Percentiles rank a stretch among this genome's conserved stretches.
phyloP scores from a whole-genome alignment of 2,797 vertebrate species.

The Micropoecilia bifurca region DNA sequence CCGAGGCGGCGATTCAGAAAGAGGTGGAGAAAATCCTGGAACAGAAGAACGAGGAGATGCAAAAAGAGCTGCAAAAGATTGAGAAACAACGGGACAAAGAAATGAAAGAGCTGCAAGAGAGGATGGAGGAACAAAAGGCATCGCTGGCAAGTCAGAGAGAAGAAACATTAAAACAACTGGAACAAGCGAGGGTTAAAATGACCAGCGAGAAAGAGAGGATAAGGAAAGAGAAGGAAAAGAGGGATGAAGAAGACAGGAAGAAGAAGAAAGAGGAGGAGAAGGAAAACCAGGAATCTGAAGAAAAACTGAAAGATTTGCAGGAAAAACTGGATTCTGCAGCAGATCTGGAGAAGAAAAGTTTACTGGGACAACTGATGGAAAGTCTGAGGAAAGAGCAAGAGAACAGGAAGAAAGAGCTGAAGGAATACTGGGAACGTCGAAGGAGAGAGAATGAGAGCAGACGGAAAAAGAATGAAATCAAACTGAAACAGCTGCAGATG shows the following conservation, averaged over 20 bases:
- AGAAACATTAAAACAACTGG: background rate
- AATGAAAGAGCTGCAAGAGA: background rate
- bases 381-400: constrained; percentile 1
- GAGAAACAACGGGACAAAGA: constrained; percentile 8
- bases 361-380: constrained; percentile 1
- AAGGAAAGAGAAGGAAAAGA: constrained; percentile 3
- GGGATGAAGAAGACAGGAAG: constrained; percentile 14
- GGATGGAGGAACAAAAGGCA: background rate
- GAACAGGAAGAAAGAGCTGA: background rate
- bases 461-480: background rate
- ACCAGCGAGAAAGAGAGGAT: background rate
- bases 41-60: constrained; percentile 9
- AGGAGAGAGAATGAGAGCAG: background rate
- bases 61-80: background rate
- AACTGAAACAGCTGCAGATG: constrained; percentile 2
- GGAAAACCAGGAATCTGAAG: background rate
- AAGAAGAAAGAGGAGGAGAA: background rate
- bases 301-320: background rate
- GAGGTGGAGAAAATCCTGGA: constrained; percentile 6
- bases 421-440: background rate
- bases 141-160: background rate
- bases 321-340: background rate
- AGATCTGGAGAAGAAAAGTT: background rate
- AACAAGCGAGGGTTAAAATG: background rate
- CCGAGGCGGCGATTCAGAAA: constrained; percentile 34